Base-by-base conservation (phyloP, 2,888 invertebrate species). In the Folsomia manolachei region DNA sequence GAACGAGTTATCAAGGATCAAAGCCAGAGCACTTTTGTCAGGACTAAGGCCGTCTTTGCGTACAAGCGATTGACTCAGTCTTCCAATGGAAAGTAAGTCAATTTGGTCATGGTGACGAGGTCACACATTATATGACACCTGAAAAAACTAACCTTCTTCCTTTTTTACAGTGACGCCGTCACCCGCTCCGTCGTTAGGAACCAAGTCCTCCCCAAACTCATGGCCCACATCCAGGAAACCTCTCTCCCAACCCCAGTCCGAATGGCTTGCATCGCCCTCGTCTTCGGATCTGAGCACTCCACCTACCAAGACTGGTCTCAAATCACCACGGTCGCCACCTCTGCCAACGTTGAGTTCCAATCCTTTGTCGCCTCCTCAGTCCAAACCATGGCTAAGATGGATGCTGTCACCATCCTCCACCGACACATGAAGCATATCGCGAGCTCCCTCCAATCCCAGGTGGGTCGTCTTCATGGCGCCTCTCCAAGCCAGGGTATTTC, bases 71-170 rank as follows among this genome's bases (percentile, higher is more conserved):
- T 66, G 21, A 66, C 52, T 23, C 52, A 51, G n/a, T 66, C 66
- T 52, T 7, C 24, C 51, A 51, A 66, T 24, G 66, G 66, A 66
- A 66, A 66, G 66, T 66, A 24, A 52, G 66, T 66, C n/a, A n/a
- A n/a, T n/a, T n/a, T n/a, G n/a, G n/a, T n/a, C n/a, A n/a, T n/a
- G n/a, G n/a, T n/a, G n/a, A n/a, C n/a, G n/a, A n/a, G n/a, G n/a
- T n/a, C n/a, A n/a, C n/a, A n/a, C n/a, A n/a, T 9, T 51, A 60
- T 19, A 11, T 60, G 4, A 7, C 60, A n/a, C 7, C n/a, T 19
- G n/a, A 60, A 11, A 7, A 11, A 60, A 60, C 7, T 60, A 21
- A 60, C 60, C 4, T 11, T 24, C 63, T 14, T n/a, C 14, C 24
- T 18, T 19, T n/a, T 19, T 23, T 21, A n/a, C 24, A 66, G 66